A percentile compares a stretch with the other conserved stretches of the same genome.
These are phyloP conservation scores for Coregonus clupeaformis DNA, from an alignment of 2,113 vertebrate species.

Conservation along the genomic window DNA sequence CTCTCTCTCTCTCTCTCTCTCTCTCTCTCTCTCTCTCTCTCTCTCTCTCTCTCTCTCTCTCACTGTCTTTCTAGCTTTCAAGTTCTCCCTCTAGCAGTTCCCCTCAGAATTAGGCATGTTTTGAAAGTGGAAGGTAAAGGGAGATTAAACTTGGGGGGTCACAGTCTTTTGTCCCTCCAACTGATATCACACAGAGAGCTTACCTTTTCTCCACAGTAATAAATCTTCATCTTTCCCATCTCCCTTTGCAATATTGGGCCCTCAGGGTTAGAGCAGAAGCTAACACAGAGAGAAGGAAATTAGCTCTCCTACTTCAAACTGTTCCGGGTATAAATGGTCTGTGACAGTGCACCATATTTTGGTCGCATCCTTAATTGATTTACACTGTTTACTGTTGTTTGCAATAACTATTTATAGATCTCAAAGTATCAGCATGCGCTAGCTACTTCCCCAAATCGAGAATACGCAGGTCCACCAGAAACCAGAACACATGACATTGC, in stretches of 20 bases:
- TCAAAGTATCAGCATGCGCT: constrained; percentile 41
- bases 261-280: constrained; percentile 31
- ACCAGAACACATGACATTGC: constrained; percentile 67
- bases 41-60: background rate
- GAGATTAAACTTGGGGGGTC: constrained; percentile 65
- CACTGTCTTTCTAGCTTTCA: constrained; percentile 42
- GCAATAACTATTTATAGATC: constrained; percentile 61
- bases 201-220: constrained; percentile 30
- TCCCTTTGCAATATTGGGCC: constrained; percentile 41
- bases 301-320: constrained; percentile 24
- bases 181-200: constrained; percentile 54
- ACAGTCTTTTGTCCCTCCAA: constrained; percentile 49
- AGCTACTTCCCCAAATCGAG: constrained; percentile 42
- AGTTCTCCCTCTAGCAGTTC: constrained; percentile 55
- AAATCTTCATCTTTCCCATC: constrained; percentile 36
- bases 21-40: constrained; percentile 2
- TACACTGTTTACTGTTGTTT: constrained; percentile 52
- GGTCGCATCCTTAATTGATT: constrained; percentile 54
- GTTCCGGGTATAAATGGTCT: constrained; percentile 20
- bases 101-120: constrained; percentile 47
- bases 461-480: constrained; percentile 31
- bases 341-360: constrained; percentile 20
- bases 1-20: background rate
- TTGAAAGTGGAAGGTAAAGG: constrained; percentile 8
- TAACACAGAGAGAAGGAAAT: constrained; percentile 40